Evolutionary conservation across 2,888 invertebrate genomes (phyloP).

Genomic region (Drosophila percnosoma): DNA sequence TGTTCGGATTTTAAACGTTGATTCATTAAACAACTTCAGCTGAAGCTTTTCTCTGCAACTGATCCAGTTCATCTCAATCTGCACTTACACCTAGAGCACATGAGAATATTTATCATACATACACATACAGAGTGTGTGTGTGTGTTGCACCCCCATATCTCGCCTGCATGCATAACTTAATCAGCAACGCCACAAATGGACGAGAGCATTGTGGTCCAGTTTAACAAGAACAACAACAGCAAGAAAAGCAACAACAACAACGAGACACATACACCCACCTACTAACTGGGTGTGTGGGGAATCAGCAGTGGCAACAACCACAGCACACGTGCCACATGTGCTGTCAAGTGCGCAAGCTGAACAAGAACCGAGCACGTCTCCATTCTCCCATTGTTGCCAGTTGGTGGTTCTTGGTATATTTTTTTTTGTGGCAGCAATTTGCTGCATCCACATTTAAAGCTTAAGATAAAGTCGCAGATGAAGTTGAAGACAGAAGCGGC

Average conservation of each 20-base stretch:
- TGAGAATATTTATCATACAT: conserved; percentile 16
- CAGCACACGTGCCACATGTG: conserved; percentile 79
- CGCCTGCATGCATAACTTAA: conserved; percentile 7
- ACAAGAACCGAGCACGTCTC: conserved; percentile 50
- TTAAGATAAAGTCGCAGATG: conserved; percentile 38
- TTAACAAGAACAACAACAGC: conserved; percentile 24
- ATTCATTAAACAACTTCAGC: background rate
- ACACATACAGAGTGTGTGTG: background rate
- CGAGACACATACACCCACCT: conserved; percentile 18
- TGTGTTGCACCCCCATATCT: conserved; percentile 27
- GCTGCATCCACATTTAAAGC: conserved; percentile 67
- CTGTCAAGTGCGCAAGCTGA: conserved; percentile 73
- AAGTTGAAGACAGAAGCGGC: conserved; percentile 5
- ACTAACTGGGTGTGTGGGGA: conserved; percentile 4
- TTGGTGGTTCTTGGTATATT: conserved; percentile 57
- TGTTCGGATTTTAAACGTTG: background rate
- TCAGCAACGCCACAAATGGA: conserved; percentile 33
- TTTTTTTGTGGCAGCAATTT: conserved; percentile 63
- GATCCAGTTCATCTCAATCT: conserved; percentile 42
- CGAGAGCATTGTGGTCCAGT: conserved; percentile 35
- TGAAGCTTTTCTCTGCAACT: conserved; percentile 6
- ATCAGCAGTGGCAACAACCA: conserved; percentile 35
- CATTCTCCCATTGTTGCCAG: conserved; percentile 57
- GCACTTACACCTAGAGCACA: conserved; percentile 49
- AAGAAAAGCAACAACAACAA: conserved; percentile 22